Base-by-base conservation (phyloP, 2,888 invertebrate species). In the Euspilapteryx auroguttella region DNA sequence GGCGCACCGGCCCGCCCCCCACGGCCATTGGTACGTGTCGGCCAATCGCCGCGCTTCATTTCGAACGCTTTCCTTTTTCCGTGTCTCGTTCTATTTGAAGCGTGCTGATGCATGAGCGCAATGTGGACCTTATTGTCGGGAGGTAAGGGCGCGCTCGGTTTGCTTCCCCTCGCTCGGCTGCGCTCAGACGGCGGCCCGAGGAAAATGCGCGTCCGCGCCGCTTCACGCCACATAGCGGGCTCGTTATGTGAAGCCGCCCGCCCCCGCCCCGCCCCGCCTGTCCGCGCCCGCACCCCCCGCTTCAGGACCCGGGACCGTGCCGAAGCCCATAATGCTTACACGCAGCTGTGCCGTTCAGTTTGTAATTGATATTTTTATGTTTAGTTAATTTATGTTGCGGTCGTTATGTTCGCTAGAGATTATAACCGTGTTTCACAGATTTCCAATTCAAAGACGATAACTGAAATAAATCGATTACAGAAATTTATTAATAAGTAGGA, bases 21-120 rank as follows among this genome's bases (percentile, higher is more conserved):
- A 43, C 45, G 49, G 55, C 66, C 64, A 69, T 69, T 68, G 71
- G 68, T 42, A 57, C 59, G 56, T 54, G 37, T 47, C 63, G 44
- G 42, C 73, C 71, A 73, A 73, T 73, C 69, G 59, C 62, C 37
- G 58, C 66, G 71, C 71, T 66, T 62, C 66, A 69, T 68, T 69
- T 66, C 65, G 45, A 55, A 55, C 59, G 62, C 59, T 61, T 61
- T 66, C 63, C 59, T 64, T 69, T 68, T 69, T 62, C 69, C 65
- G 54, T 64, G 62, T 62, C 58, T 61, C 59, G 58, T 66, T 65
- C 61, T 64, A 73, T 71, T 65, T 62, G 69, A 69, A 68, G 71
- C 68, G 63, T 62, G 58, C 43, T 57, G 63, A 66, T 57, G 62
- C 61, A 55, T 62, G 58, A 47, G 49, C 38, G 20, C 1, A 49